phyloP scores from a whole-genome alignment of 2,113 vertebrate genomes.

The Lepisosteus oculatus region DNA sequence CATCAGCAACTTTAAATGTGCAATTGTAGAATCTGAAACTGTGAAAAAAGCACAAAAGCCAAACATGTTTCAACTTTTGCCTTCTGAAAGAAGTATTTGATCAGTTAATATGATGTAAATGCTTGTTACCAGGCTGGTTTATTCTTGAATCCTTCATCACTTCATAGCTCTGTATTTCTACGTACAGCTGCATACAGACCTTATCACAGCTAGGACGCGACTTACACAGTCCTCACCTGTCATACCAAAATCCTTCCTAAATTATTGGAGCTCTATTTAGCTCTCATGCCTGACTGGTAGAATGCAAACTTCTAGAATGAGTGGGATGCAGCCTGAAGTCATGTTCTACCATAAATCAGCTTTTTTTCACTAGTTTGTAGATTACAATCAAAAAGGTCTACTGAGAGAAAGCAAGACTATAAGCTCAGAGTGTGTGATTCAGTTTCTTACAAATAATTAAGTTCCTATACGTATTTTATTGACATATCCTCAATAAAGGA shows the following conservation, averaged over 20 bases:
- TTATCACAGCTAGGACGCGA: background rate
- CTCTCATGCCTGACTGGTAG: background rate
- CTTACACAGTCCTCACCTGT: conserved; percentile 12
- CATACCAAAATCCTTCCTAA: background rate
- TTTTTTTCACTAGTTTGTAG: too few species aligned
- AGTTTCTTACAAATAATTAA: too few species aligned
- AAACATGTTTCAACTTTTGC: conserved; percentile 3
- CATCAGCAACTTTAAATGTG: conserved; percentile 9
- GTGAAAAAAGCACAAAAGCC: background rate
- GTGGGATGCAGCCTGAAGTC: background rate
- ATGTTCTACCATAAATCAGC: too few species aligned
- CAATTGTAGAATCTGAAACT: background rate
- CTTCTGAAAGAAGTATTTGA: too few species aligned
- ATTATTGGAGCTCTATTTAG: conserved; percentile 1
- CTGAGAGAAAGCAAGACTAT: too few species aligned
- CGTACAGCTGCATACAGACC: conserved; percentile 6
- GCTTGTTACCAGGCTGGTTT: background rate
- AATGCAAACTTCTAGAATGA: background rate
- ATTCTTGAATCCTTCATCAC: conserved; percentile 1
- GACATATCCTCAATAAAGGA: too few species aligned
- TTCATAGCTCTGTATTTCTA: too few species aligned
- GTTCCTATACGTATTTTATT: too few species aligned
- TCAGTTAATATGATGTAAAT: background rate
- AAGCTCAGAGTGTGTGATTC: too few species aligned
- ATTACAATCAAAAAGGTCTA: too few species aligned